Base-by-base conservation (phyloP, 2,888 invertebrate species). In the Tridacna gigas region DNA sequence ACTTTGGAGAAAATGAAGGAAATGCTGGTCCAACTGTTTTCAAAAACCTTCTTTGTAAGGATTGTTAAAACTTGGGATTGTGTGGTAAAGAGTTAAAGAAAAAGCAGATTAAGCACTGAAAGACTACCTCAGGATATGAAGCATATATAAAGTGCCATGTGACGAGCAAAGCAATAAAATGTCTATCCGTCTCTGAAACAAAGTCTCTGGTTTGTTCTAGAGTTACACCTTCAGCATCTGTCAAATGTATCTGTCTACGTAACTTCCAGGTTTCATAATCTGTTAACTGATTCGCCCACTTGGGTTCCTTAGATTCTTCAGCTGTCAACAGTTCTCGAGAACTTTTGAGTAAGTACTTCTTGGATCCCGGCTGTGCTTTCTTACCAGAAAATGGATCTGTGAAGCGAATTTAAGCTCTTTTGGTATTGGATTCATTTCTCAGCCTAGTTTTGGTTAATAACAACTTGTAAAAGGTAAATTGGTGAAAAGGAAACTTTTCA, bases 191-290 rank as follows among this genome's bases (percentile, higher is more conserved):
- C 4, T 47, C 45, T 25, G 37, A 22, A 0, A 65, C 15, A 11
- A 37, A 22, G 12, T 48, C 71, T 25, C 28, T 22, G 13, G 47
- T 51, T 26, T 71, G 51, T 11, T 71, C 71, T 25, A 3, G 51
- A 15, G 51, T 71, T 5, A 71, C 25, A 4, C 71, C 71, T 5
- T 20, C 25, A 4, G 81, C 77, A 75, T 88, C 84, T 28, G 88
- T 18, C 28, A 90, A 47, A 78, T 90, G 90, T 15, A 89, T 74
- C 45, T 79, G 74, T 51, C 86, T 81, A 71, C 47, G 66, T 51
- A 86, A 11, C 47, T 37, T 51, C 86, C 86, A 86, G 3, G 77
- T 63, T n/a, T 66, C 51, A 25, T 74, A 47, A 26, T 77, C 66
- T 37, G 74, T 60, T n/a, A 74, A 51, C 61, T 74, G 74, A 37